Base-by-base conservation (phyloP, 2,113 vertebrate genomes). In the Bubo bubo region DNA sequence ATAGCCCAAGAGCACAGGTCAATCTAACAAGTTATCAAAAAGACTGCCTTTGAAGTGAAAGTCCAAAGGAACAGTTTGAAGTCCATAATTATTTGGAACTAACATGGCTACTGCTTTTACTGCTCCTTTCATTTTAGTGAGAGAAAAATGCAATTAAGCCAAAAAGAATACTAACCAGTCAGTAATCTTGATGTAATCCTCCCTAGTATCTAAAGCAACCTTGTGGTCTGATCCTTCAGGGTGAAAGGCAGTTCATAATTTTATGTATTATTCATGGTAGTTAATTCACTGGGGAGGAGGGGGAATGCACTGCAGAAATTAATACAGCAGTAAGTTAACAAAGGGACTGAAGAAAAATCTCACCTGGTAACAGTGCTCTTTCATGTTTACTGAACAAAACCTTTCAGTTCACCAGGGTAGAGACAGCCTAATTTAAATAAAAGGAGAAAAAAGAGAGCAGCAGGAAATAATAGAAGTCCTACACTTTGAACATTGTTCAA, bases 191-290 rank as follows among this genome's bases (percentile, higher is more conserved):
- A 74, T 1, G 9, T 74, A 70, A 84, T 66, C 28, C 60, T 90
- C 24, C 58, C 45, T 71, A 49, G 58, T 32, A 23, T 63, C 22
- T 62, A 95, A 81, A 89, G 68, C 26, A 86, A 45, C 47, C 55
- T 50, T 64, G 52, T 47, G 21, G 26, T 80, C 39, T 86, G 24
- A 30, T 91, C 73, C 34, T 91, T 87, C 80, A 41, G 77, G 73
- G 74, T 86, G 64, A 96, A 72, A 96, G 64, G 56, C 43, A 91
- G 67, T 81, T 92, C 76, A 74, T 30, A 59, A 87, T 66, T 91
- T 80, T 80, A 77, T 94, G 47, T 59, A 77, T 91, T 91, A 92
- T 94, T 95, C 73, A 90, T 26, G 10, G 59, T 14, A 67, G 76
- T 55, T 91, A 67, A 79, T 86, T 77, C 79, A 84, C 60, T n/a